Conservation (phyloP, 2,888 invertebrate genomes). For the Drosophila mettleri region DNA sequence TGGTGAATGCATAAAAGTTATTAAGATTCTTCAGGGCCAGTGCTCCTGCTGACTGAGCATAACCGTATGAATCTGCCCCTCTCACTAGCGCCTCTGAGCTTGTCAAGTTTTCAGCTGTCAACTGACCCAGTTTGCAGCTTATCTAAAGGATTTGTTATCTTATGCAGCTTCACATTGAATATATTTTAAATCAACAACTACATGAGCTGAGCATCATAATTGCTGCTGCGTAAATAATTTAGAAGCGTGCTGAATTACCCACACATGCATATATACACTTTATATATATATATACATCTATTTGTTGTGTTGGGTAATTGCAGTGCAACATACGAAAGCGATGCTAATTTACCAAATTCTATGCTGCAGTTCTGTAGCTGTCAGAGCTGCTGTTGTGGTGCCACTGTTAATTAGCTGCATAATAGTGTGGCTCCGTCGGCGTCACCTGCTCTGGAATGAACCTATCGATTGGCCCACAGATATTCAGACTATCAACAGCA, state of each 20-base stretch:
- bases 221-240: slow-evolving; percentile 37
- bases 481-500: slow-evolving; percentile 4
- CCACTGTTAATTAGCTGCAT: slow-evolving; percentile 11
- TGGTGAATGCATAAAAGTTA: slow-evolving; percentile 53
- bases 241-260: slow-evolving; percentile 20
- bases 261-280: not conserved
- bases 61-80: not conserved
- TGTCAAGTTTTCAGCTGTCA: slow-evolving; percentile 27
- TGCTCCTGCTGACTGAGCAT: slow-evolving; percentile 10
- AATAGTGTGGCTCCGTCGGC: slow-evolving; percentile 13
- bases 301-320: not conserved
- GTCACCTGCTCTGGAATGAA: slow-evolving; percentile 16
- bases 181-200: slow-evolving; percentile 14
- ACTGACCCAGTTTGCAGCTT: slow-evolving; percentile 42
- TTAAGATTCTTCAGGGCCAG: slow-evolving; percentile 44
- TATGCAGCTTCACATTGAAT: slow-evolving; percentile 12
- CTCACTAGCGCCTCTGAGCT: not conserved
- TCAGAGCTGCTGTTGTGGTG: not conserved
- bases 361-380: not conserved
- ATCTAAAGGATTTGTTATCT: slow-evolving; percentile 3
- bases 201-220: slow-evolving; percentile 21
- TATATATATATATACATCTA: not conserved
- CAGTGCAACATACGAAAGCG: slow-evolving; percentile 1
- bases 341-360: slow-evolving; percentile 25
- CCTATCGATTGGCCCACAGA: slow-evolving; percentile 9